These are phyloP conservation scores for Hemithea aestivaria DNA, from an alignment of 2,888 invertebrate species.

Conservation along the genomic window DNA sequence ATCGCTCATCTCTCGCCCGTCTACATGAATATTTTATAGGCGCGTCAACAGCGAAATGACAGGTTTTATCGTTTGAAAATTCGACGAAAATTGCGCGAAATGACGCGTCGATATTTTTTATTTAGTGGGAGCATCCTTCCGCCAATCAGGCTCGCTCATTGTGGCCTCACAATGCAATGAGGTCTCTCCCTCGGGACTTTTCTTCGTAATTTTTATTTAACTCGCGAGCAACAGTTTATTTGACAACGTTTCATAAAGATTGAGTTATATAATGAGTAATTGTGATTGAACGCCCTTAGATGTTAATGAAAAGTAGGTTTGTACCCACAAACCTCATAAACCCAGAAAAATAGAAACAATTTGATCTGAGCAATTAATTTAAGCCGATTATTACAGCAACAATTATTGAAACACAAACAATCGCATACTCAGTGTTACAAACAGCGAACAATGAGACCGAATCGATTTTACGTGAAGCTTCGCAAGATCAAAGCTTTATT, in stretches of 20 bases:
- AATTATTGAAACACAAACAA: conserved; percentile 44
- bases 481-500: conserved; percentile 62
- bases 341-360: conserved; percentile 1
- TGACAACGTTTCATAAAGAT: conserved; percentile 38
- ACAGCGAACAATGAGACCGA: conserved; percentile 64
- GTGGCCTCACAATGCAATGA: conserved; percentile 73
- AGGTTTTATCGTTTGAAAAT: conserved; percentile 80
- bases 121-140: conserved; percentile 79
- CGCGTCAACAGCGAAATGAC: conserved; percentile 79
- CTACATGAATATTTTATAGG: conserved; percentile 79
- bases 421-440: conserved; percentile 46
- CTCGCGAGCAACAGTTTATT: conserved; percentile 70
- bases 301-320: too few relatives aligned
- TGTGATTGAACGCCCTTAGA: too few relatives aligned
- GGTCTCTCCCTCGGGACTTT: conserved; percentile 61
- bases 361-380: conserved; percentile 17
- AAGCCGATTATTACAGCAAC: conserved; percentile 44
- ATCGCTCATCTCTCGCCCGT: conserved; percentile 75
- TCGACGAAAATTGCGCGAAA: conserved; percentile 76
- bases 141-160: conserved; percentile 77
- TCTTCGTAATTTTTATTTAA: conserved; percentile 71
- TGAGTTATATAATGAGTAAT: conserved; percentile 11
- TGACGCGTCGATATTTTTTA: conserved; percentile 79
- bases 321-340: too few relatives aligned
- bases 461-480: conserved; percentile 52